Base-by-base conservation (phyloP, 2,888 invertebrate genomes). In the Omphaloscelis lunosa region DNA sequence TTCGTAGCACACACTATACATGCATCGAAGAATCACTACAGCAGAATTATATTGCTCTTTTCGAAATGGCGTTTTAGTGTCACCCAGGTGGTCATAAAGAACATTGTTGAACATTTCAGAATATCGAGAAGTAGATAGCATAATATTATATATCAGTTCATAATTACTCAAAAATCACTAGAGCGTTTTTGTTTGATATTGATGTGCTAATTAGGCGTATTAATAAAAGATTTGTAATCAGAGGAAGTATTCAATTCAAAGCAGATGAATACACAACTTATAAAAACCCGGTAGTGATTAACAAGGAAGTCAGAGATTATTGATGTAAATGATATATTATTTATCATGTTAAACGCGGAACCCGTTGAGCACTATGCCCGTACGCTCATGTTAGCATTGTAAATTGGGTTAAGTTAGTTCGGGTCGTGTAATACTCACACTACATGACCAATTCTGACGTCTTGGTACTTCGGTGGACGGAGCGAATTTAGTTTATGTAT, bases 331-430 rank as follows among this genome's bases (percentile, higher is more conserved):
- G 12, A 27, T 51, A 65, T 48, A 67, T 70, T 78, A 86, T 75
- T 70, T 78, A 86, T 75, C 61, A 83, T 67, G 73, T 83, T 75
- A 77, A 61, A 75, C 53, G 71, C 53, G 71, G 79, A 85, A 76
- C 80, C 72, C 77, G 78, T 48, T 65, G 76, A 75, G 73, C 48
- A 83, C 75, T 78, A 63, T 74, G 78, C 67, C 62, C 77, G 72
- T 70, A 75, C 61, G 75, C 65, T 74, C 81, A 61, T 87, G 85
- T 86, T 86, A 81, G 83, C 85, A 86, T 87, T 85, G 86, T 87
- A 85, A 87, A 87, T 86, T 87, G 81, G 85, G 87, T 85, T 87
- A 87, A 87, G 77, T 87, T 86, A 86, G 79, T 79, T 86, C 66
- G 79, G 78, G 87, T 85, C 80, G 72, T 83, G 87, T 87, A 76